These are phyloP conservation scores for Colinus virginianus DNA, from an alignment of 2,113 vertebrate genomes.

Conservation along the genomic window DNA sequence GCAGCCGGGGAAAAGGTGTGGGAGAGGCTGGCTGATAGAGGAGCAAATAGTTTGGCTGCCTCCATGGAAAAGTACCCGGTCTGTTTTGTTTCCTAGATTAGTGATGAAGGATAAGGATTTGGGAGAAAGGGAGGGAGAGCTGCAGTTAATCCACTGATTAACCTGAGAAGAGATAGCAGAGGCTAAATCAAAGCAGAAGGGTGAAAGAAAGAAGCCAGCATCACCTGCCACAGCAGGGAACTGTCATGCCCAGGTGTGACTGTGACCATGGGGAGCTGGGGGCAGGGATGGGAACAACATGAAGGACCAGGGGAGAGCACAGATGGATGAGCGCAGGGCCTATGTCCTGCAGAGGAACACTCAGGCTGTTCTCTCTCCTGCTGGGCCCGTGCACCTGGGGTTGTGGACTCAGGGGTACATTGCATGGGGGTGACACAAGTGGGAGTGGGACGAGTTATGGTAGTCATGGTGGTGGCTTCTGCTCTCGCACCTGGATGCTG, in stretches of 20 bases:
- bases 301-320: too few species aligned
- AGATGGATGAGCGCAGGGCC: background rate
- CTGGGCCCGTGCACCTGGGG: background rate
- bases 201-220: background rate
- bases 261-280: background rate
- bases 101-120: slow-evolving; percentile 70
- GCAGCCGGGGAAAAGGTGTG: background rate
- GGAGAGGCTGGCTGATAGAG: slow-evolving; percentile 9
- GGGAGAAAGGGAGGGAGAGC: slow-evolving; percentile 39
- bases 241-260: accelerated
- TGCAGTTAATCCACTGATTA: slow-evolving; percentile 68
- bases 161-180: slow-evolving; percentile 44
- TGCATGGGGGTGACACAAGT: background rate
- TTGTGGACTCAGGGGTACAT: background rate
- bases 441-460: too few species aligned
- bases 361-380: background rate
- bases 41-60: slow-evolving; percentile 55
- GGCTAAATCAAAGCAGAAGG: slow-evolving; percentile 43
- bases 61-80: slow-evolving; percentile 40
- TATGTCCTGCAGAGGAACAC: accelerated
- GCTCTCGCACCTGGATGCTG: background rate
- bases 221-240: background rate
- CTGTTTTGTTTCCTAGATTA: slow-evolving; percentile 64
- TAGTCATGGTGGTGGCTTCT: background rate
- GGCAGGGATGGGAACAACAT: background rate